Evolutionary conservation across 2,113 vertebrate genomes (phyloP).

Genomic region (Hylia prasina): DNA sequence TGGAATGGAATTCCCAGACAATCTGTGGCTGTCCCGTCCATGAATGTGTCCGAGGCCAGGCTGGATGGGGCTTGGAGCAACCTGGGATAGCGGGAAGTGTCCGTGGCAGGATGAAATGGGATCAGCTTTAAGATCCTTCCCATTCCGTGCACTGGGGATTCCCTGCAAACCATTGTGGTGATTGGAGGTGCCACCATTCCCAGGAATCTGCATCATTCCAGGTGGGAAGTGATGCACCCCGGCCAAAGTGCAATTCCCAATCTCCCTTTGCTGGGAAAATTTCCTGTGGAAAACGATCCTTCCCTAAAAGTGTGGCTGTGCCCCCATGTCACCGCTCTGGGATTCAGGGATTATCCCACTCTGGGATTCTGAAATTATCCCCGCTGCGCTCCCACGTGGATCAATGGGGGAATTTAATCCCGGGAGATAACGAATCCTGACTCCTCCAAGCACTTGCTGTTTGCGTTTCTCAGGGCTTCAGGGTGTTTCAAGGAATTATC

Average conservation of each 20-base stretch:
- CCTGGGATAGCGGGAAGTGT: background rate
- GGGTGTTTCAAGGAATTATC: background rate
- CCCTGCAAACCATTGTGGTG: background rate
- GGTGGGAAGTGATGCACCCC: accelerated
- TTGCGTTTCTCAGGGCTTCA: constrained; percentile 76
- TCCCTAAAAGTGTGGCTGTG: constrained; percentile 64
- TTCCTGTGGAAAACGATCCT: constrained; percentile 76
- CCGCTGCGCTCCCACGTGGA: constrained; percentile 39
- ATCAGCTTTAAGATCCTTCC: background rate
- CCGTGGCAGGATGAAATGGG: background rate
- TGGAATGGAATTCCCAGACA: background rate
- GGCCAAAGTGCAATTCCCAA: background rate
- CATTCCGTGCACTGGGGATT: background rate
- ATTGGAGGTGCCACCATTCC: background rate
- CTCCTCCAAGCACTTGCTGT: constrained; percentile 41
- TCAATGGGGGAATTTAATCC: constrained; percentile 68
- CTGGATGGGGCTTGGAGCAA: background rate
- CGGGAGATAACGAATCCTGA: constrained; percentile 50
- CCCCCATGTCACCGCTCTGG: constrained; percentile 2
- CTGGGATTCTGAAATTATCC: constrained; percentile 79
- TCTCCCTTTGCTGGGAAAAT: constrained; percentile 1
- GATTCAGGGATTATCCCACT: background rate
- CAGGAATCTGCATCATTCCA: accelerated
- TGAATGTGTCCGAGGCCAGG: too few species aligned
- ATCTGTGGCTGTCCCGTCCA: background rate